phyloP scores from a whole-genome alignment of 2,888 invertebrate species.

The Epirrhoe tristata region DNA sequence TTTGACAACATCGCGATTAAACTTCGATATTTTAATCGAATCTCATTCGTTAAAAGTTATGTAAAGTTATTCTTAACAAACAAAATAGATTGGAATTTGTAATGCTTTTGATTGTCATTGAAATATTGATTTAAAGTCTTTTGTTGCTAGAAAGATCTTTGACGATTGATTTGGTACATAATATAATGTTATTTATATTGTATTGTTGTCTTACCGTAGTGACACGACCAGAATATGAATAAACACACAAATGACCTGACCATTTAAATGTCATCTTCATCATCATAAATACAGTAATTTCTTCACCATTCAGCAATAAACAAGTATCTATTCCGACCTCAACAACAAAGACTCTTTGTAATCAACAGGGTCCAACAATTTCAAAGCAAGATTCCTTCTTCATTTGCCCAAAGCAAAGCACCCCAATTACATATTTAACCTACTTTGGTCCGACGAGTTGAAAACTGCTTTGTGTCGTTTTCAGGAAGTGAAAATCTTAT shows the following conservation, averaged over 20 bases:
- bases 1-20: conserved; percentile 22
- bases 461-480: conserved; percentile 39
- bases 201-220: no score
- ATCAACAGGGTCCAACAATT: conserved; percentile 24
- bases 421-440: conserved; percentile 58
- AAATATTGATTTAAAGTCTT: neutral
- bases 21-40: conserved; percentile 18
- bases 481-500: conserved; percentile 38
- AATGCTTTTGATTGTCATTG: neutral
- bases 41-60: conserved; percentile 16
- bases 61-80: neutral
- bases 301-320: neutral
- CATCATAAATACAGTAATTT: no score
- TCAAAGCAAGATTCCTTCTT: conserved; percentile 39
- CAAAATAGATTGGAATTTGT: neutral
- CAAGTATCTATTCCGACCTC: neutral
- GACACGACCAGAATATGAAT: no score
- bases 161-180: neutral
- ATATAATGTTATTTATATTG: neutral
- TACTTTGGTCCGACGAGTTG: conserved; percentile 48
- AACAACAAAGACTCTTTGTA: conserved; percentile 3
- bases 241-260: no score
- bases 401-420: conserved; percentile 45
- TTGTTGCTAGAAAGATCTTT: neutral
- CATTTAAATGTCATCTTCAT: no score